Conservation (phyloP, 1,140 invertebrate genomes). For the Drosophila punjabiensis region DNA sequence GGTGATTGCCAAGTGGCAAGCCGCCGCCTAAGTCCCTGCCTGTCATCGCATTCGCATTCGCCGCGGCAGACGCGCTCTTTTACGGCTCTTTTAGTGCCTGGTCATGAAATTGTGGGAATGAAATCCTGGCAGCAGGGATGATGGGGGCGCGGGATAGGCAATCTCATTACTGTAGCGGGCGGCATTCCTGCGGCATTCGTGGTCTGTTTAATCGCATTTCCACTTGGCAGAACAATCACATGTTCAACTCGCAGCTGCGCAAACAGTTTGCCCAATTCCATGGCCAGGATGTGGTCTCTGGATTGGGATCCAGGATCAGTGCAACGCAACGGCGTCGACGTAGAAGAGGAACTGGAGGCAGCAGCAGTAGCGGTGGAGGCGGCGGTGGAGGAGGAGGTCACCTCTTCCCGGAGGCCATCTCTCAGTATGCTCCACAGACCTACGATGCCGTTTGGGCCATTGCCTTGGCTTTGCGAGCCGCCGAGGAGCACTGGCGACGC, state of each 20-base stretch:
- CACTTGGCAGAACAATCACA: constrained; percentile 88
- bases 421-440: constrained; percentile 91
- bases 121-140: constrained; percentile 4
- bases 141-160: constrained; percentile 44
- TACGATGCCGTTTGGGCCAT: constrained; percentile 97
- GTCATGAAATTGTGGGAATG: constrained; percentile 55
- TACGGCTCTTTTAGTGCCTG: constrained; percentile 66
- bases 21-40: constrained; percentile 22
- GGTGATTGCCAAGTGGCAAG: constrained; percentile 46
- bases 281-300: constrained; percentile 34
- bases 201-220: constrained; percentile 57
- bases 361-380: not conserved
- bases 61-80: constrained; percentile 54
- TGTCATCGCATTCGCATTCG: constrained; percentile 49
- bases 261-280: constrained; percentile 72
- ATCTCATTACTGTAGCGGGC: constrained; percentile 63
- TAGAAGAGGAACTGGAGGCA: constrained; percentile 29
- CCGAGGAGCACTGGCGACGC: constrained; percentile 78
- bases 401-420: constrained; percentile 85
- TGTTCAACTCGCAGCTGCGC: constrained; percentile 87
- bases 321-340: constrained; percentile 37
- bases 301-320: constrained; percentile 32
- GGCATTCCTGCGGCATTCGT: constrained; percentile 39
- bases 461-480: constrained; percentile 87
- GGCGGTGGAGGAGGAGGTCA: constrained; percentile 12